phyloP scores from a whole-genome alignment of 2,888 invertebrate genomes.

The Hirtodrosophila alboralis region DNA sequence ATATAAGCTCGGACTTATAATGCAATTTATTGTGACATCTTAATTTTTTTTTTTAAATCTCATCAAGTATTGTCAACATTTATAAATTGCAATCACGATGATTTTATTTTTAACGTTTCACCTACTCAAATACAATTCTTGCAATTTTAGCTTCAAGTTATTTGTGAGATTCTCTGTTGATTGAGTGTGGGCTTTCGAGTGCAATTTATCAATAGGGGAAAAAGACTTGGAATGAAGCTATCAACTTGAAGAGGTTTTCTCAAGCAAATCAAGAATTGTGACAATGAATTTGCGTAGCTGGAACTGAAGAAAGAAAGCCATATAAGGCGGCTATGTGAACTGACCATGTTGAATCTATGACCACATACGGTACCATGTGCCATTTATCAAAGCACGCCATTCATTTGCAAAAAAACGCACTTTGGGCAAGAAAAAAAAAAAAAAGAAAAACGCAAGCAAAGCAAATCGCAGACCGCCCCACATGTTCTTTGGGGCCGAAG shows the following conservation, averaged over 20 bases:
- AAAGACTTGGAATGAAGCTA: slow-evolving; percentile 10
- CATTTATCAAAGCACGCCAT: slow-evolving; percentile 60
- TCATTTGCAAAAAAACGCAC: slow-evolving; percentile 45
- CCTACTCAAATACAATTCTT: slow-evolving; percentile 28
- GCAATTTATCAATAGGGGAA: slow-evolving; percentile 35
- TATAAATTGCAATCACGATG: slow-evolving; percentile 28
- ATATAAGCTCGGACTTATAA: not conserved
- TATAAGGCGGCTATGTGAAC: slow-evolving; percentile 31
- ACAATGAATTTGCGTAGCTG: slow-evolving; percentile 50
- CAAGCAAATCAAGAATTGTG: slow-evolving; percentile 25
- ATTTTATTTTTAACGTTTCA: slow-evolving; percentile 29
- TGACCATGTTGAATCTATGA: slow-evolving; percentile 8
- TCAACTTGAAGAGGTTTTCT: slow-evolving; percentile 8
- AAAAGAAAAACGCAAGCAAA: slow-evolving; percentile 19
- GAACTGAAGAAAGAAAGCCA: slow-evolving; percentile 51
- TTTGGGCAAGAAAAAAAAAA: too few relatives aligned
- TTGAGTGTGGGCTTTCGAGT: slow-evolving; percentile 32
- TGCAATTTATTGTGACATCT: not conserved
- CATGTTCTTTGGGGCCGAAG: slow-evolving; percentile 46
- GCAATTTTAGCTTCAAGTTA: slow-evolving; percentile 32
- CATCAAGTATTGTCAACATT: slow-evolving; percentile 22
- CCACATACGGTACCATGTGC: slow-evolving; percentile 42
- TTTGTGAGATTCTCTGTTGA: slow-evolving; percentile 11
- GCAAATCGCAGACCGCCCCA: slow-evolving; percentile 46
- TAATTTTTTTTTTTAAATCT: slow-evolving; percentile 18